These are phyloP conservation scores for Deilephila porcellus DNA, from an alignment of 2,888 invertebrate genomes.

Conservation along the genomic window DNA sequence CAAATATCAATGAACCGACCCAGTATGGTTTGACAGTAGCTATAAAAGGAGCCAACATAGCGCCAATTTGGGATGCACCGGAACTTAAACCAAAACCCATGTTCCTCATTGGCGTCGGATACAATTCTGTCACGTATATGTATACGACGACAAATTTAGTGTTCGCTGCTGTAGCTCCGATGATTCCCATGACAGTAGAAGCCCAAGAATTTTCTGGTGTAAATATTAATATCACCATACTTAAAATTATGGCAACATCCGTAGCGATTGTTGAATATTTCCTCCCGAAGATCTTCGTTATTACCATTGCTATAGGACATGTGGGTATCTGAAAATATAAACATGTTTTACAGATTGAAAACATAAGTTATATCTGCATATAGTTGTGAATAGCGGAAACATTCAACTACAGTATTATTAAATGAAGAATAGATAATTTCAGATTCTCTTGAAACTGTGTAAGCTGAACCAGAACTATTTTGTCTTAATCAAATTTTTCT, in stretches of 20 bases:
- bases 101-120: constrained; percentile 64
- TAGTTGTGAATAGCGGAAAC: not conserved
- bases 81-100: constrained; percentile 61
- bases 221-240: constrained; percentile 54
- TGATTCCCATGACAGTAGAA: constrained; percentile 47
- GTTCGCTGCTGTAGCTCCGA: constrained; percentile 47
- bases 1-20: constrained; percentile 60
- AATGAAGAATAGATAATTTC: too few species aligned
- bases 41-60: constrained; percentile 63
- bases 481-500: too few species aligned
- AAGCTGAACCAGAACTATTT: too few species aligned
- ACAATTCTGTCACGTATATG: constrained; percentile 60
- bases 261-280: constrained; percentile 46
- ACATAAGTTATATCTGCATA: not conserved
- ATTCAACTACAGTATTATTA: not conserved
- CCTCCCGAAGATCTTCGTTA: constrained; percentile 56
- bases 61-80: constrained; percentile 59
- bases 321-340: constrained; percentile 55
- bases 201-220: constrained; percentile 49
- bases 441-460: too few species aligned
- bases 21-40: constrained; percentile 57
- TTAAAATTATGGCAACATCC: constrained; percentile 42
- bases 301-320: constrained; percentile 45
- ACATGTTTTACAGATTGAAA: not conserved
- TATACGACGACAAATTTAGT: constrained; percentile 51